A percentile compares a stretch with the other conserved stretches of the same genome.
Evolutionary conservation across 2,888 invertebrate species (phyloP).

Genomic region (Thysanoteuthis rhombus): DNA sequence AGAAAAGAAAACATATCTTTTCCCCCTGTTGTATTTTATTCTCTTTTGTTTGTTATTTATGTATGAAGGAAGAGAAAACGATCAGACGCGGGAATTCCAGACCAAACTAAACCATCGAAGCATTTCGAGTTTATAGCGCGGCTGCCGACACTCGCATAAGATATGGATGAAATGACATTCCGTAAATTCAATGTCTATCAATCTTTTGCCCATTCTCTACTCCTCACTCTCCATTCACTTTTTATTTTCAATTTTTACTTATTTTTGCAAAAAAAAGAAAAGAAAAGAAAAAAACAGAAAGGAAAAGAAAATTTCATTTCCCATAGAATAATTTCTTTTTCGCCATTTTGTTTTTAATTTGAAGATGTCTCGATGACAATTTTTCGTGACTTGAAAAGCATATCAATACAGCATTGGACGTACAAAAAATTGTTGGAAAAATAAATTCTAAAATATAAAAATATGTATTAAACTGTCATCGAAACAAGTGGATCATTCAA

Average conservation of each 20-base stretch:
- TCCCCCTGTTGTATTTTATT: neutral
- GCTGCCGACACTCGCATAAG: neutral
- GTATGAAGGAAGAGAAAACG: neutral
- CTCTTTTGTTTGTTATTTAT: conserved; percentile 12
- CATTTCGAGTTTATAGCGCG: conserved; percentile 12
- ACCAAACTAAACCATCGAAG: conserved; percentile 1
- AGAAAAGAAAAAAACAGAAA: neutral
- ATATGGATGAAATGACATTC: neutral
- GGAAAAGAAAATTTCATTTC: neutral
- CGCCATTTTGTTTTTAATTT: conserved; percentile 12
- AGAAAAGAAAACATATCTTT: neutral
- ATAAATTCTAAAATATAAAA: neutral
- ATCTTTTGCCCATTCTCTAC: neutral
- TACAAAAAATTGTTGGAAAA: neutral
- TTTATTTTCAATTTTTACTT: neutral
- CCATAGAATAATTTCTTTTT: neutral
- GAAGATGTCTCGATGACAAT: neutral
- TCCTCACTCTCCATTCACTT: neutral
- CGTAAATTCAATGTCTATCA: neutral
- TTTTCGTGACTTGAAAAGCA: neutral
- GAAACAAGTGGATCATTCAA: neutral
- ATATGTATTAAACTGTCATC: neutral
- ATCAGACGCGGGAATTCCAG: neutral
- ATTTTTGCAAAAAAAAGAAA: neutral
- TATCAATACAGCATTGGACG: neutral